These are phyloP conservation scores for Leptinotarsa lineolata DNA, from an alignment of 1,140 invertebrate species.

Conservation along the genomic window DNA sequence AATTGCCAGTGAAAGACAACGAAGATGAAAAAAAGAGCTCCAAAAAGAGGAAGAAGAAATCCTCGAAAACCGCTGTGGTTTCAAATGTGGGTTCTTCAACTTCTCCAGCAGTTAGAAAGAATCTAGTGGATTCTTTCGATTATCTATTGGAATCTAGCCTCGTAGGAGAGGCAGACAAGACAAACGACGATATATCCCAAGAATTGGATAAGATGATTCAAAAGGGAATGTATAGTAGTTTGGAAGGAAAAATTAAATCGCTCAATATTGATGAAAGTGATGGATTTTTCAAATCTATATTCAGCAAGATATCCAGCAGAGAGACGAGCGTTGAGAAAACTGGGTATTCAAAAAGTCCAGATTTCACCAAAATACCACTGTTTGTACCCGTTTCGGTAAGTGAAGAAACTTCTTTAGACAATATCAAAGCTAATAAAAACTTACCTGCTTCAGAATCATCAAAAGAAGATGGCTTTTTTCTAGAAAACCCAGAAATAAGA, in stretches of 20 bases:
- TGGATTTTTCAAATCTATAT: conserved; percentile 48
- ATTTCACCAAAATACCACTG: conserved; percentile 43
- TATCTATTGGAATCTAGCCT: conserved; percentile 44
- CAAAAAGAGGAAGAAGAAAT: conserved; percentile 52
- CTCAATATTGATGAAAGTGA: conserved; percentile 48
- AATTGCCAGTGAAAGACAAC: not conserved
- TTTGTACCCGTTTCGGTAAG: conserved; percentile 42
- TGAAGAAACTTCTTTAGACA: conserved; percentile 34
- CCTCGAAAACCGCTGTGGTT: conserved; percentile 9
- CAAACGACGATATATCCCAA: conserved; percentile 52
- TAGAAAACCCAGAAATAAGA: conserved; percentile 33
- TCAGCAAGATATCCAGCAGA: conserved; percentile 20
- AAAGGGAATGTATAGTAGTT: conserved; percentile 50
- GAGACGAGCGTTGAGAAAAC: conserved; percentile 18
- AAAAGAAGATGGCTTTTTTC: conserved; percentile 42
- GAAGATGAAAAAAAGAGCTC: conserved; percentile 39
- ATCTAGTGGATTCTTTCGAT: conserved; percentile 44
- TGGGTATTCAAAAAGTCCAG: conserved; percentile 35
- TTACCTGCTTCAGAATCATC: conserved; percentile 40
- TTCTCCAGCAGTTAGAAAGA: conserved; percentile 22
- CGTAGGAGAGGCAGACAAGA: conserved; percentile 44
- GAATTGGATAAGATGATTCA: conserved; percentile 54
- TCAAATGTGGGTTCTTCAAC: conserved; percentile 31
- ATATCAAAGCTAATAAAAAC: conserved; percentile 33
- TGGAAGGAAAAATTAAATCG: conserved; percentile 51